phyloP scores from a whole-genome alignment of 1,140 invertebrate species.

The Pseudomyrmex sp. region DNA sequence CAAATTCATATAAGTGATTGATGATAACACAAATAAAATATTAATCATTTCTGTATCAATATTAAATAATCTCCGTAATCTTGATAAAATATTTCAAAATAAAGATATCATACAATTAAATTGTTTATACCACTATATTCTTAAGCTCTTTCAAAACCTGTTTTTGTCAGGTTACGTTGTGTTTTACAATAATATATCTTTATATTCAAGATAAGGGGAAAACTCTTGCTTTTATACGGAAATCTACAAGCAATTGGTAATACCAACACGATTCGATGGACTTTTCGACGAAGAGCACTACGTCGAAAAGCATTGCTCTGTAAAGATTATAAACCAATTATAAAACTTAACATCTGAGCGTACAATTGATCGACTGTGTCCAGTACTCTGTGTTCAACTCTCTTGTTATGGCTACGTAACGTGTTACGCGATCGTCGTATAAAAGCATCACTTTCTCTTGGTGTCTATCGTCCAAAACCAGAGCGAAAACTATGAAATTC shows the following conservation, averaged over 20 bases:
- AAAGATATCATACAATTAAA: neutral
- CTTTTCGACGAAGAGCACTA: too few species aligned
- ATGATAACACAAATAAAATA: too few species aligned
- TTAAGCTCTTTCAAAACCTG: neutral
- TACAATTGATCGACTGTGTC: slow-evolving; percentile 44
- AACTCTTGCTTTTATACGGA: too few species aligned
- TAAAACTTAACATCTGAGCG: slow-evolving; percentile 50
- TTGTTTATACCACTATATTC: neutral
- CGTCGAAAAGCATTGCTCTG: neutral
- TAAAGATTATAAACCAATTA: slow-evolving; percentile 26
- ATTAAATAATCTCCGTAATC: too few species aligned
- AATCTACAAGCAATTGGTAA: too few species aligned
- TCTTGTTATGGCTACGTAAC: slow-evolving; percentile 42
- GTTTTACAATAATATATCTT: slow-evolving; percentile 39
- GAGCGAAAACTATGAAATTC: slow-evolving; percentile 51
- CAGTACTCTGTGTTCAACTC: slow-evolving; percentile 49
- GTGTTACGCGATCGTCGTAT: slow-evolving; percentile 35
- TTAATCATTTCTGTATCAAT: neutral
- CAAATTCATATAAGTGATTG: too few species aligned
- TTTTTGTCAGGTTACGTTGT: slow-evolving; percentile 33
- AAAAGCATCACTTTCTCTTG: slow-evolving; percentile 64
- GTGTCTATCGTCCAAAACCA: slow-evolving; percentile 23
- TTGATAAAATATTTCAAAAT: too few species aligned
- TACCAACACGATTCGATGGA: too few species aligned
- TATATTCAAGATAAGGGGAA: neutral